Conservation (phyloP, 2,888 invertebrate species). For the Neoscelio sp. region DNA sequence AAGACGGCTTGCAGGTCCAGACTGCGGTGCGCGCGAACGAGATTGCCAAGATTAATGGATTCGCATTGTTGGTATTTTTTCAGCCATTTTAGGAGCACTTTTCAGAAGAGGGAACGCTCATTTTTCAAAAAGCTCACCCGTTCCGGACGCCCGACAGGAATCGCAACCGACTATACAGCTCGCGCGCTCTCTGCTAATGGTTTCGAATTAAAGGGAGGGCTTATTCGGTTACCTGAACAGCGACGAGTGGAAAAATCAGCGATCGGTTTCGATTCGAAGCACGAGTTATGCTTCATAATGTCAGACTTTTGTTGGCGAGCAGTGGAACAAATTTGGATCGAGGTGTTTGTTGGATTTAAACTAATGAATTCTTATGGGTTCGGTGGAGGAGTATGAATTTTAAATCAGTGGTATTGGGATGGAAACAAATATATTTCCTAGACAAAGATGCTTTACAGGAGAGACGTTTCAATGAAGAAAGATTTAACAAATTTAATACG, state of each 20-base stretch:
- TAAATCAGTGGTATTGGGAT: neutral
- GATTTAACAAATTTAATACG: no score
- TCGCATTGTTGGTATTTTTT: constrained; percentile 83
- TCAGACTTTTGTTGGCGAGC: constrained; percentile 28
- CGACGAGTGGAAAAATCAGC: constrained; percentile 57
- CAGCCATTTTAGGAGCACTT: constrained; percentile 83
- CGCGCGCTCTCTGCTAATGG: constrained; percentile 79
- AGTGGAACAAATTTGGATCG: constrained; percentile 52
- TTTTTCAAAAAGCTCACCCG: constrained; percentile 81
- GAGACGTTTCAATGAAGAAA: no score
- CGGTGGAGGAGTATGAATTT: constrained; percentile 14
- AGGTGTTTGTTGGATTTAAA: constrained; percentile 13
- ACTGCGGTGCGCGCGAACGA: constrained; percentile 69
- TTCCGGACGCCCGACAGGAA: constrained; percentile 75
- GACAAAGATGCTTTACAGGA: no score
- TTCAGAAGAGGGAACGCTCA: constrained; percentile 80
- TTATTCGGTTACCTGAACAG: constrained; percentile 64
- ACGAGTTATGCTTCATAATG: constrained; percentile 57
- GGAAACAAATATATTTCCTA: neutral
- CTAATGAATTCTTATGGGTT: constrained; percentile 47
- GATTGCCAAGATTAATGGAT: constrained; percentile 82
- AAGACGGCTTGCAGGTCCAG: constrained; percentile 68
- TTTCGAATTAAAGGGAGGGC: constrained; percentile 79
- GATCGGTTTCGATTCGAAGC: constrained; percentile 49
- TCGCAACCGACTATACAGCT: constrained; percentile 77